A percentile compares a stretch with the other conserved stretches of the same genome.
Conservation (phyloP, 64 coral and sea anemone genomes). For the Porites australiensis region DNA sequence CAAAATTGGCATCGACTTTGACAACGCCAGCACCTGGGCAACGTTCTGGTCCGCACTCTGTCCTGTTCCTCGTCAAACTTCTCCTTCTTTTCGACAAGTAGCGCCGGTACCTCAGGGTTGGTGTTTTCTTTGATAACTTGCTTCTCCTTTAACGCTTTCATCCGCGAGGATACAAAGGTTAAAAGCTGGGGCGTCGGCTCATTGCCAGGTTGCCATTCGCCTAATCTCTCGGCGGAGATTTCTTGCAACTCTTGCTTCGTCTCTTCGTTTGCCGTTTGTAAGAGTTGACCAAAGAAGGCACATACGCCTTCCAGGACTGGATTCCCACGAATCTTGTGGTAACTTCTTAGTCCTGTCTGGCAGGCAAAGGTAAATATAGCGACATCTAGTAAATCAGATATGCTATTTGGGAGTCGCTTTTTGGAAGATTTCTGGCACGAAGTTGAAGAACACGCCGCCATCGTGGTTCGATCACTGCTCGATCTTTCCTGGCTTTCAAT, state of each 20-base stretch:
- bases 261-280: background rate
- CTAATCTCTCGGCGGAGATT: background rate
- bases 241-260: background rate
- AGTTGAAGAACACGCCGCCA: background rate
- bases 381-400: background rate
- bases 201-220: conserved; percentile 15
- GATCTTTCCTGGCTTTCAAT: no score
- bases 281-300: conserved; percentile 30
- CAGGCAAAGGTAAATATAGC: conserved; percentile 34
- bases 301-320: conserved; percentile 30
- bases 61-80: conserved; percentile 12
- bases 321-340: conserved; percentile 12
- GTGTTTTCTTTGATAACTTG: background rate
- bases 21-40: conserved; percentile 24
- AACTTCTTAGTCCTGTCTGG: background rate
- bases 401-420: background rate
- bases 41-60: background rate
- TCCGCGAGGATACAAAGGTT: conserved; percentile 16
- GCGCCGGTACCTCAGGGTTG: background rate
- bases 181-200: background rate
- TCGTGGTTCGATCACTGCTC: background rate
- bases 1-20: conserved; percentile 12
- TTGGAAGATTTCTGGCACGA: background rate
- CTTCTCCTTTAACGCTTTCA: background rate
- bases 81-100: background rate